Base-by-base conservation (phyloP, 2,888 invertebrate species). In the Platypus cylindrus region DNA sequence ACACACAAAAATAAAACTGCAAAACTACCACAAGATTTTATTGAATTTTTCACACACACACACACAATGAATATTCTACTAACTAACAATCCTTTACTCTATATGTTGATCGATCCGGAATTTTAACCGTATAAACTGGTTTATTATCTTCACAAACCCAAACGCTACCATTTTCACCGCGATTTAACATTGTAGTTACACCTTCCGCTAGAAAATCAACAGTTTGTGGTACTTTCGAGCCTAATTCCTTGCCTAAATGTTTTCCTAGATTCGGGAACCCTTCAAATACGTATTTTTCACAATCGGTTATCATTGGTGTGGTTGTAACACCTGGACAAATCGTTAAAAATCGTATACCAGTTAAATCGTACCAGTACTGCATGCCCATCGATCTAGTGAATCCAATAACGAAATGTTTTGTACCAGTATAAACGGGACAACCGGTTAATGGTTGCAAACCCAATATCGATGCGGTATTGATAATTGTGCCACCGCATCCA, bases 381-480 rank as follows among this genome's bases (percentile, higher is more conserved):
- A 47, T 49, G n/a, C 54, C 70, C 58, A 48, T 67, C 5, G 67
- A 66, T 36, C 62, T 63, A 5, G 64, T 65, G 41, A 71, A 62
- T 3, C 66, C 67, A 16, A 64, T 53, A 4, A 71, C 65, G 3
- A 67, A 68, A 36, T 63, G 65, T 50, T 74, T 73, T 1, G 73
- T 70, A 1, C 70, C 69, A 17, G 67, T 65, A 50, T 75, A 74
- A 17, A 68, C 53, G 1, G 75, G 74, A 16, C 66, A 51, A 18
- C 63, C 68, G 7, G 67, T 64, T 22, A 67, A 57, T 1, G 67
- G 53, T 45, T 63, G 62, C 37, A 66, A 63, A 2, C 75, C 76
- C 36, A 71, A 65, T 20, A 72, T 66, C 1, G 76, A 74, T 2
- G 75, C 67, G 12, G 75, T 59, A 50, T 79, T 78, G 9, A 78